Conservation (phyloP, 2,797 vertebrate genomes). For the Sebastes variabilis region DNA sequence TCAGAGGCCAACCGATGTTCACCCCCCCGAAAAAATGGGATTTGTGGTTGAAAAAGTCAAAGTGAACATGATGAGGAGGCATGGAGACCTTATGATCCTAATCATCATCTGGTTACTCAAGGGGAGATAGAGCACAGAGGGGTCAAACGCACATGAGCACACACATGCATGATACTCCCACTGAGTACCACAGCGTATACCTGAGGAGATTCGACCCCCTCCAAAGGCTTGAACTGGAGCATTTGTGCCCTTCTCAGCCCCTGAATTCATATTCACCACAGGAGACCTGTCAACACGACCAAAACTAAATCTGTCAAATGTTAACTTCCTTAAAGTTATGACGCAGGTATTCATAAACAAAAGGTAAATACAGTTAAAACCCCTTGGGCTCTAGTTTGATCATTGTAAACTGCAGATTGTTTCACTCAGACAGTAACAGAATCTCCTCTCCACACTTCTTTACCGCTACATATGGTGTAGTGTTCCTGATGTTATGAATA, state of each 20-base stretch:
- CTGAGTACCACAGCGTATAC: slow-evolving; percentile 16
- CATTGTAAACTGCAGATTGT: background rate
- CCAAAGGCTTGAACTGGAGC: slow-evolving; percentile 1
- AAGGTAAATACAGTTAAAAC: slow-evolving; percentile 4
- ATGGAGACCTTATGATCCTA: slow-evolving; percentile 70
- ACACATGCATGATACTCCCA: slow-evolving; percentile 32
- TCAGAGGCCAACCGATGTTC: slow-evolving; percentile 56
- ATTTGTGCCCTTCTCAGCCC: background rate
- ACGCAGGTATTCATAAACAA: slow-evolving; percentile 28
- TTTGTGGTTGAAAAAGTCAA: slow-evolving; percentile 43
- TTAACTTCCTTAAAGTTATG: slow-evolving; percentile 17
- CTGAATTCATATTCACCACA: slow-evolving; percentile 37
- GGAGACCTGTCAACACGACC: slow-evolving; percentile 20
- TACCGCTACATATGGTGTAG: background rate
- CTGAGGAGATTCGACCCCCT: slow-evolving; percentile 40
- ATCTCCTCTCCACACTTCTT: background rate
- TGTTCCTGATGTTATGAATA: background rate
- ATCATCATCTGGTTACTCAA: slow-evolving; percentile 69
- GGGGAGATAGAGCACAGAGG: slow-evolving; percentile 32
- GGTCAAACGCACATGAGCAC: slow-evolving; percentile 36
- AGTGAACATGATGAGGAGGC: slow-evolving; percentile 62
- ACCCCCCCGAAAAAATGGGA: slow-evolving; percentile 22
- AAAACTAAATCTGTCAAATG: slow-evolving; percentile 32
- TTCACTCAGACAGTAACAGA: slow-evolving; percentile 2
- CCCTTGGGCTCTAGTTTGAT: background rate